Percentiles rank a stretch among this genome's conserved stretches.
These are phyloP conservation scores for Mobula birostris DNA, from an alignment of 2,113 vertebrate species.

Conservation along the genomic window DNA sequence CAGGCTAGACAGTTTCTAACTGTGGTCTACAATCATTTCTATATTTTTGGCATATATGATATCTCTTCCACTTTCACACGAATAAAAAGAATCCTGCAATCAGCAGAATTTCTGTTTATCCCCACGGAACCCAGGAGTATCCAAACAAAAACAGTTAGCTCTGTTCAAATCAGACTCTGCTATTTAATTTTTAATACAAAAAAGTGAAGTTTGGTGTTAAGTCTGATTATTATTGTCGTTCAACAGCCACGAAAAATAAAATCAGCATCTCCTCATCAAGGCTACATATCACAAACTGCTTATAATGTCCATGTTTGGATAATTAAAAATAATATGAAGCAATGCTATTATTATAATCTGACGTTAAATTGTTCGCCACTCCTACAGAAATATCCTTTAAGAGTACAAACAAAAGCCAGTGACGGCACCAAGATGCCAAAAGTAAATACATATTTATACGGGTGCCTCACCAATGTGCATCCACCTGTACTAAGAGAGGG, in stretches of 20 bases:
- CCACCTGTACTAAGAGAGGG: background rate
- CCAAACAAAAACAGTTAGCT: background rate
- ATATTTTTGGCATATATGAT: background rate
- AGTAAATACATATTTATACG: background rate
- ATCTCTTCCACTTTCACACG: background rate
- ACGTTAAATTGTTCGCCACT: background rate
- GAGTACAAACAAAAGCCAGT: background rate
- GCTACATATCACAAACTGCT: background rate
- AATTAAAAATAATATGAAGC: background rate
- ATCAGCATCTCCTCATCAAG: background rate
- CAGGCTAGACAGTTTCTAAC: too few relatives aligned
- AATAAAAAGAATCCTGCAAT: background rate
- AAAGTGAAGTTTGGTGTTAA: background rate
- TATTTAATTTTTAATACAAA: background rate
- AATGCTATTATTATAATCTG: constrained; percentile 7
- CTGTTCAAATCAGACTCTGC: background rate
- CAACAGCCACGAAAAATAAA: background rate
- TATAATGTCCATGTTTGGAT: background rate
- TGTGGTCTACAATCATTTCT: too few relatives aligned
- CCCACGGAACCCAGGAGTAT: background rate
- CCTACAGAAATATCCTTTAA: background rate
- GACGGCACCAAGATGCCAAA: background rate
- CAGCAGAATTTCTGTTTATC: background rate
- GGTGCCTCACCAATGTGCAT: background rate
- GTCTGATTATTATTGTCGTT: background rate